Percentiles rank a stretch among this genome's conserved stretches.
Conservation (phyloP, 2,888 invertebrate species). For the Drosophila prolongata region DNA sequence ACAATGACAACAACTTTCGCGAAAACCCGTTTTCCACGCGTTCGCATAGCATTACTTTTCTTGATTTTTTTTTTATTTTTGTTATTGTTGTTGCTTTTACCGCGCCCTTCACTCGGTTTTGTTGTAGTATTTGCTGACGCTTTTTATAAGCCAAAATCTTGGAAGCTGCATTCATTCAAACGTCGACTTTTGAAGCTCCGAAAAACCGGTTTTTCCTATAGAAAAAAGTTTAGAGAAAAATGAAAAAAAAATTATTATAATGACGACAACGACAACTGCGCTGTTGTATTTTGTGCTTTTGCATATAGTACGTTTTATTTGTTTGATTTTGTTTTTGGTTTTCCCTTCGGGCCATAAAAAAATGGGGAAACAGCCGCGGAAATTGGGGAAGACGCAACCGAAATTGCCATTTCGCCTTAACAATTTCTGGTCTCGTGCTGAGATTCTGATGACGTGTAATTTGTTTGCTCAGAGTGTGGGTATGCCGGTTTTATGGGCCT, state of each 20-base stretch:
- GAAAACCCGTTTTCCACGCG: constrained; percentile 76
- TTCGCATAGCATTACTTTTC: constrained; percentile 58
- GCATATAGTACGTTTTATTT: constrained; percentile 40
- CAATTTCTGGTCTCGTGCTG: constrained; percentile 45
- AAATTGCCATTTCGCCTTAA: constrained; percentile 16
- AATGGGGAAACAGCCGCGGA: background rate
- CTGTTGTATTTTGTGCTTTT: constrained; percentile 37
- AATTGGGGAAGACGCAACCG: constrained; percentile 17
- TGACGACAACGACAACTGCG: constrained; percentile 38
- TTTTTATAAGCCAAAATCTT: constrained; percentile 62
- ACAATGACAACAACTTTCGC: constrained; percentile 70
- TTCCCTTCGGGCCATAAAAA: constrained; percentile 28
- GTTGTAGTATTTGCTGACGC: constrained; percentile 52
- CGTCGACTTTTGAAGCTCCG: constrained; percentile 27
- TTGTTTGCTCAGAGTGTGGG: constrained; percentile 6
- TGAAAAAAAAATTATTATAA: constrained; percentile 41
- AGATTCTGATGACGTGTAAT: constrained; percentile 29
- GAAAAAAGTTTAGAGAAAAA: constrained; percentile 18
- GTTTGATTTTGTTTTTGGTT: constrained; percentile 13
- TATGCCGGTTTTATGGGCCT: constrained; percentile 11
- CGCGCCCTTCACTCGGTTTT: constrained; percentile 59
- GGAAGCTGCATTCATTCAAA: constrained; percentile 62
- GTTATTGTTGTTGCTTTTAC: constrained; percentile 32
- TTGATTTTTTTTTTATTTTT: background rate
- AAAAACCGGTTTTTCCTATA: constrained; percentile 66